Base-by-base conservation (phyloP, 2,113 vertebrate genomes). In the Fregetta grallaria region DNA sequence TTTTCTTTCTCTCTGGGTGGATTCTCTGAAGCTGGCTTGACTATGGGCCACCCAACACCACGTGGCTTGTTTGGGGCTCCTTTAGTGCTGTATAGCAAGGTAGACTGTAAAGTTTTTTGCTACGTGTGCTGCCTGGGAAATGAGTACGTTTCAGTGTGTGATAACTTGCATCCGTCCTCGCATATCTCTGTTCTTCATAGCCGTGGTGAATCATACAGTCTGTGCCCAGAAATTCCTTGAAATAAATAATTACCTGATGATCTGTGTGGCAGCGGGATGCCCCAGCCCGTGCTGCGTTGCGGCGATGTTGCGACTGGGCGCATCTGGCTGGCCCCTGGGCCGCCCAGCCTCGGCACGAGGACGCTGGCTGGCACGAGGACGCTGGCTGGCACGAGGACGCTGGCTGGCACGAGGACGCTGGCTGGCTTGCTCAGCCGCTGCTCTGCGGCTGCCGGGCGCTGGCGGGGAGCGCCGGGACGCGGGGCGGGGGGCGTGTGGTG, bases 191-290 rank as follows among this genome's bases (percentile, higher is more conserved):
- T 36, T 29, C n/a, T 67, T 47, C 40, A 9, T 10, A 27, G 42
- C 32, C 3, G 0, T 2, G 26, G 32, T 56, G 86, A 90, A 5
- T 75, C 78, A 19, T 9, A 18, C 49, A 25, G 23, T 17, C 62
- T 50, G 32, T 0, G 0, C 55, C 25, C 32, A 7, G 15, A 0
- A 53, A 0, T 40, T 80, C 61, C n/a, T 38, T 22, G 55, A 40
- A 65, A 23, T n/a, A 18, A 65, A 13, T 32, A 0, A 15, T 38
- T 67, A 29, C 26, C 34, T 22, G 52, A 10, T 4, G 29, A 6
- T 15, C 9, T 7, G 6, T 8, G 47, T 12, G 4, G 23, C 42
- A 6, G 23, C 0, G 0, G 55, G n/a, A 5, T 4, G 29, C 67
- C 32, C 52, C n/a, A 15, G 65, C 26, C 40, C 1, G 0, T 5